Evolutionary conservation across 2,888 invertebrate species (phyloP), one percentile per base, ranked within the genome.

Genomic region (Apotomis capreana): DNA sequence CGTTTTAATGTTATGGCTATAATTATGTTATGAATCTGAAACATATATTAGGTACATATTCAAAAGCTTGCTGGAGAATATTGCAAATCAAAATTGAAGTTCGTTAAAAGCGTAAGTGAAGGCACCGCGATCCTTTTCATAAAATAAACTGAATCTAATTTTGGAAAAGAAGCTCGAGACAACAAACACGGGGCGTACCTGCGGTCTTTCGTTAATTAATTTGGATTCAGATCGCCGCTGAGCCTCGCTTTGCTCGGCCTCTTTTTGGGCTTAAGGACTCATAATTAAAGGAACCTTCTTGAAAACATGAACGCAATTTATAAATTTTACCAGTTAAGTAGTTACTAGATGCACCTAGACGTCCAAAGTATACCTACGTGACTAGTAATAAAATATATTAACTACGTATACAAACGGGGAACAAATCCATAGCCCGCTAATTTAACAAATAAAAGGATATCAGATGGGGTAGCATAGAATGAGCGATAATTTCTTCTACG

Each of bases 261-360:
- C 57, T 36, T 58, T 67, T 49, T 44, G 57, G 49, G 57, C 57
- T 67, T 57, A 65, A 26, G 57, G 49, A 26, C 65, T 65, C 64
- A 65, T 65, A 46, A 55, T 65, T 55, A 46, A 10, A 15, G 12
- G 40, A 13, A 55, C 61, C 36, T 44, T 44, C 65, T 57, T 54
- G 12, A 57, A 46, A 36, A 5, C 65, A 36, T n/a, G 55, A 15
- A 12, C 70, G 74, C 70, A 75, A 76, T 74, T 54, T 55, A 52
- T 58, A 69, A 73, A 65, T 68, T 73, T 69, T 10, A 36, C 54
- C 49, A 63, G 64, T 59, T 70, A 68, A 49, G 49, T 6, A 10
- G 49, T 49, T 49, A 1, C 9, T 49, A 40, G 6, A 40, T 3
- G 40, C 6, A 40, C 6, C 40, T 4, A 40, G 5, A 40, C 40